Evolutionary conservation across 2,888 invertebrate genomes (phyloP).

Genomic region (Xestoiulus laeticollis): DNA sequence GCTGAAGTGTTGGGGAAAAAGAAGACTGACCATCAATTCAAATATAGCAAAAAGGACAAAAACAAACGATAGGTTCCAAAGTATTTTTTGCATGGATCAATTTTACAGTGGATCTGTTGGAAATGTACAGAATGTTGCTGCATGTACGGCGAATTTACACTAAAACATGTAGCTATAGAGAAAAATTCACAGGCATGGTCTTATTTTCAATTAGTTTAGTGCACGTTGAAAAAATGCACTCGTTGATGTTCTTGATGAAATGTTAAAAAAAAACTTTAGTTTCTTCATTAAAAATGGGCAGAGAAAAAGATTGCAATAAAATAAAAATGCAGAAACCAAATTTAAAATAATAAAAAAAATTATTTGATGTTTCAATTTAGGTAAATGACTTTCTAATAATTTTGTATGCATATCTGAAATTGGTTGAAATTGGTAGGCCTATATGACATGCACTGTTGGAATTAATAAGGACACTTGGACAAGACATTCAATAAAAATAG

Average conservation of each 20-base stretch:
- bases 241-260: neutral
- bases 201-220: neutral
- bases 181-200: neutral
- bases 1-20: neutral
- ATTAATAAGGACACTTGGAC: too few relatives aligned
- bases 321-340: neutral
- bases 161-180: neutral
- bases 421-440: too few relatives aligned
- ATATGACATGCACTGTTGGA: too few relatives aligned
- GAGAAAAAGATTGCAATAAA: neutral
- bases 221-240: neutral
- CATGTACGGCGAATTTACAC: too few relatives aligned
- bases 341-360: neutral
- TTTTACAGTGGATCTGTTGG: too few relatives aligned
- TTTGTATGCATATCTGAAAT: too few relatives aligned
- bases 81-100: too few relatives aligned
- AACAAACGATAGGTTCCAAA: neutral
- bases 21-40: neutral
- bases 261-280: neutral
- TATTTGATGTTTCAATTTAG: neutral
- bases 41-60: neutral
- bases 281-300: neutral
- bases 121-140: too few relatives aligned
- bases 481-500: neutral
- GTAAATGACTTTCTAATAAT: neutral